Conservation (phyloP, 2,113 vertebrate genomes). For the Anser cygnoides region DNA sequence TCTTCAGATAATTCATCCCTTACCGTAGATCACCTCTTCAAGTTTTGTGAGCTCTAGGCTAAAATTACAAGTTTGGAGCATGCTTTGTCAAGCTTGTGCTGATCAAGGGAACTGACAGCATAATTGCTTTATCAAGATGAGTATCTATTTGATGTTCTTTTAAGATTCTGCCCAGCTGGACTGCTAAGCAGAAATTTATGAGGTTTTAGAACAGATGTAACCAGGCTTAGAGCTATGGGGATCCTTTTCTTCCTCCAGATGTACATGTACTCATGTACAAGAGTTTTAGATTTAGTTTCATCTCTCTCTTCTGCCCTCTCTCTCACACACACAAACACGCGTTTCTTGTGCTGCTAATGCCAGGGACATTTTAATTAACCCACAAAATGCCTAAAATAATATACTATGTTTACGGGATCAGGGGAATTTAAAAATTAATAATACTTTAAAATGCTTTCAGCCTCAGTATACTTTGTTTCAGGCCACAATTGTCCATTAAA, state of each 20-base stretch:
- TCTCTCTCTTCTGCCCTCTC: neutral
- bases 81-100: conserved; percentile 40
- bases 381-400: neutral
- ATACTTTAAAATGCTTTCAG: neutral
- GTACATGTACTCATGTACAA: conserved; percentile 1
- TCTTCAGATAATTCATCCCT: conserved; percentile 29
- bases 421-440: neutral
- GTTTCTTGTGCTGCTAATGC: neutral
- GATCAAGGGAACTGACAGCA: conserved; percentile 52
- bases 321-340: neutral
- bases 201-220: conserved; percentile 56
- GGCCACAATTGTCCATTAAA: neutral
- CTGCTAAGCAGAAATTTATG: conserved; percentile 17
- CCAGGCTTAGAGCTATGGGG: conserved; percentile 29
- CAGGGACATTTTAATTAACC: neutral
- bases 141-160: conserved; percentile 22
- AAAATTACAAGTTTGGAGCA: conserved; percentile 43
- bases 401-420: neutral
- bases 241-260: conserved; percentile 50
- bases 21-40: conserved; percentile 18
- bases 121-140: conserved; percentile 39
- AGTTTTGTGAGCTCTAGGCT: conserved; percentile 48
- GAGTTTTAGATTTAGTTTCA: neutral
- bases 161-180: conserved; percentile 22
- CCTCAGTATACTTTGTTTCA: neutral